Percentiles rank a stretch among this genome's conserved stretches.
These are phyloP conservation scores for Lochmaea crataegi DNA, from an alignment of 2,888 invertebrate species.

Conservation along the genomic window DNA sequence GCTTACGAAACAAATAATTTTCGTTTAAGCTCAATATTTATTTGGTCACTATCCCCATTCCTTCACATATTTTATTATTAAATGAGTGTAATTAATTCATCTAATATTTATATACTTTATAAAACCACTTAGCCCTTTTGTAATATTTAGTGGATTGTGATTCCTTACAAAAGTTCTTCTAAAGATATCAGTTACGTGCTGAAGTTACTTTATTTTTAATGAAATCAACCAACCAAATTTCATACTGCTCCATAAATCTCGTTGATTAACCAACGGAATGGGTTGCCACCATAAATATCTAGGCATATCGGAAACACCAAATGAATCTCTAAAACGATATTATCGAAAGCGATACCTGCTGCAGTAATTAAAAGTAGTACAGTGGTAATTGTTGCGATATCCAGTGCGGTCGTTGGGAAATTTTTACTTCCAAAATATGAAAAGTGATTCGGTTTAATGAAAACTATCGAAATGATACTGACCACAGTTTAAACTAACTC, in stretches of 20 bases:
- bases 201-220: background rate
- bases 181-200: background rate
- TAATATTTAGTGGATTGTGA: background rate
- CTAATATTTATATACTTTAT: too few relatives aligned
- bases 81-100: too few relatives aligned
- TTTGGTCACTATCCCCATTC: too few relatives aligned
- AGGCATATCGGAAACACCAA: slow-evolving; percentile 30
- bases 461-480: too few relatives aligned
- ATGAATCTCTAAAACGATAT: slow-evolving; percentile 39
- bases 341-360: slow-evolving; percentile 42
- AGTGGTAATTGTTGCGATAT: slow-evolving; percentile 47
- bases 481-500: too few relatives aligned
- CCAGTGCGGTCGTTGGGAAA: slow-evolving; percentile 17
- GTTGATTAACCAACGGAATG: slow-evolving; percentile 17
- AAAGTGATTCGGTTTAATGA: too few relatives aligned
- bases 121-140: too few relatives aligned
- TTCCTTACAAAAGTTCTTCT: background rate
- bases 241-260: slow-evolving; percentile 2
- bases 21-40: too few relatives aligned
- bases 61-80: too few relatives aligned
- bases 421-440: too few relatives aligned
- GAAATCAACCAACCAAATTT: background rate
- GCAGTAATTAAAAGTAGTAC: slow-evolving; percentile 51
- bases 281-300: slow-evolving; percentile 30
- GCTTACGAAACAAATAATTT: too few relatives aligned